These are phyloP conservation scores for Hormiphora californensis DNA, from an alignment of 37 sponge, comb jelly and placozoan genomes.

Conservation along the genomic window DNA sequence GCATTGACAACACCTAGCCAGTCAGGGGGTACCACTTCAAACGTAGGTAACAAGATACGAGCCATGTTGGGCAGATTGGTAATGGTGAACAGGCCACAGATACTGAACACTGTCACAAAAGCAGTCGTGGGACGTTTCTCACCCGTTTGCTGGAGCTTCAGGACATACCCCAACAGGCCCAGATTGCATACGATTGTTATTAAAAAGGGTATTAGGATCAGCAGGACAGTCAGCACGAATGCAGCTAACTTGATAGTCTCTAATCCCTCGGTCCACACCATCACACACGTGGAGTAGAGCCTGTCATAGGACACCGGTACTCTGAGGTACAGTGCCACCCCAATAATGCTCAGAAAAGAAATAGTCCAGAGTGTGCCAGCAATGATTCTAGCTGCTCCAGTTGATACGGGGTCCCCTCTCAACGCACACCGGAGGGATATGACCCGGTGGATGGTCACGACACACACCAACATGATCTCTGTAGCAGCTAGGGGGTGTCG, in stretches of 20 bases:
- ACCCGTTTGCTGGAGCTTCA: too few relatives aligned
- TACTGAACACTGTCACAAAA: not conserved
- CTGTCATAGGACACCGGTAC: not conserved
- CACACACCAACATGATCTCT: slow-evolving; percentile 19
- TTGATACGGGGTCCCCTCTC: not conserved
- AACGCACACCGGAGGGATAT: not conserved
- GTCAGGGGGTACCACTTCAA: not conserved
- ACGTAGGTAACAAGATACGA: not conserved
- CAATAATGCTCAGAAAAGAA: not conserved
- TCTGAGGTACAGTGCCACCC: not conserved
- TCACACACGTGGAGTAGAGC: not conserved
- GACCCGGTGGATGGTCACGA: slow-evolving; percentile 11
- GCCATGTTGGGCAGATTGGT: slow-evolving; percentile 23
- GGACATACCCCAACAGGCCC: not conserved
- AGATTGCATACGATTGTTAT: not conserved
- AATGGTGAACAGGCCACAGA: not conserved
- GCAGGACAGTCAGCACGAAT: not conserved
- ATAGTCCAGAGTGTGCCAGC: not conserved
- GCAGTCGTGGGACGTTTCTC: too few relatives aligned
- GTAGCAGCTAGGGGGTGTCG: slow-evolving; percentile 41
- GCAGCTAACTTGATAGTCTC: not conserved
- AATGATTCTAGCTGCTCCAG: not conserved
- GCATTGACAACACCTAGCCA: not conserved
- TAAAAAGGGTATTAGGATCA: not conserved
- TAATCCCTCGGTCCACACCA: not conserved